Percentiles rank a stretch among this genome's conserved stretches.
These are phyloP conservation scores for Sphecodes monilicornis DNA, from an alignment of 2,888 invertebrate genomes.

Conservation along the genomic window DNA sequence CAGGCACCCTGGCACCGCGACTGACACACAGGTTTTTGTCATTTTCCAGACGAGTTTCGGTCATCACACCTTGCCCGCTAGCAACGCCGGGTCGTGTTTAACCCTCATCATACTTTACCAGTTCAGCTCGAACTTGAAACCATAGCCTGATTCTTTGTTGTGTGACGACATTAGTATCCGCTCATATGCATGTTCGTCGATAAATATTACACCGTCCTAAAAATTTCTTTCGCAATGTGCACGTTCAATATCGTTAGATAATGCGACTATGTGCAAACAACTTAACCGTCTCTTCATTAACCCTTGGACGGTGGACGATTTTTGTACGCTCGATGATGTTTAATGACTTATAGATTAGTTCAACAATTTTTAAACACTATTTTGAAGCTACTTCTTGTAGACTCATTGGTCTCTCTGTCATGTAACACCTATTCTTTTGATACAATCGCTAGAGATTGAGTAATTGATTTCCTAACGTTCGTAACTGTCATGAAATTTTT, in stretches of 20 bases:
- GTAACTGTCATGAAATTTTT: too few species aligned
- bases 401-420: too few species aligned
- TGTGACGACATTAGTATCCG: not conserved
- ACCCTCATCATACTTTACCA: not conserved
- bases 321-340: too few species aligned
- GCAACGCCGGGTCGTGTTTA: not conserved
- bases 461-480: too few species aligned
- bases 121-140: not conserved
- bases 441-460: too few species aligned
- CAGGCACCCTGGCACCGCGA: constrained; percentile 32
- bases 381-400: too few species aligned
- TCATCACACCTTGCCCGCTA: constrained; percentile 23
- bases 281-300: too few species aligned
- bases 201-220: not conserved
- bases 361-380: too few species aligned
- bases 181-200: not conserved
- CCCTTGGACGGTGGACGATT: too few species aligned
- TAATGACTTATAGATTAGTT: too few species aligned
- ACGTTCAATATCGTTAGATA: not conserved
- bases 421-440: too few species aligned
- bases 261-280: too few species aligned
- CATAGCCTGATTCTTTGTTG: not conserved
- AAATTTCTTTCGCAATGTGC: not conserved
- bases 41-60: constrained; percentile 27
- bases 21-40: constrained; percentile 47